phyloP scores from a whole-genome alignment of 2,113 vertebrate genomes.

The Archilochus colubris region DNA sequence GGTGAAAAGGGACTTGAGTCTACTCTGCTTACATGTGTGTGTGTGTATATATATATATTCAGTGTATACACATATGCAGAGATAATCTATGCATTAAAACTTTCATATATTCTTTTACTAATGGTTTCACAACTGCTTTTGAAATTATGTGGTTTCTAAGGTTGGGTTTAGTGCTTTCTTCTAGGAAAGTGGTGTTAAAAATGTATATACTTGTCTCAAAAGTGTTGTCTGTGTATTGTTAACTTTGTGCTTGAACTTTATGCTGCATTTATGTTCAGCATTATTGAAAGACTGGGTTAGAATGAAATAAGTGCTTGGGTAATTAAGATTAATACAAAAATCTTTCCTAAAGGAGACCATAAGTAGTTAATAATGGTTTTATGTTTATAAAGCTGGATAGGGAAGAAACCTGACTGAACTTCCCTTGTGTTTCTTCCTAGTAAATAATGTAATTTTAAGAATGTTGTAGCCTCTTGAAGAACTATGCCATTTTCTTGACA shows the following conservation, averaged over 20 bases:
- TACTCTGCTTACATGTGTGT: not conserved
- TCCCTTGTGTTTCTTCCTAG: not conserved
- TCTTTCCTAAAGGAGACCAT: not conserved
- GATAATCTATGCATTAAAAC: not conserved
- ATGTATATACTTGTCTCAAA: fast-evolving
- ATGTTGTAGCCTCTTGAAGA: not conserved
- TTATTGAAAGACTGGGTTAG: not conserved
- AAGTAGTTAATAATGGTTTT: not conserved
- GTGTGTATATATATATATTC: no score
- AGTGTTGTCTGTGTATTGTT: not conserved
- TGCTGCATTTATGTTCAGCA: not conserved
- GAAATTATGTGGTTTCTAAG: not conserved
- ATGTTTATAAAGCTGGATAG: not conserved
- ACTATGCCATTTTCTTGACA: not conserved
- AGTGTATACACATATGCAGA: not conserved
- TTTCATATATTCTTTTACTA: not conserved
- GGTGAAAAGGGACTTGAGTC: not conserved
- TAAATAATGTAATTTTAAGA: not conserved
- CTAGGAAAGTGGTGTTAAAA: not conserved
- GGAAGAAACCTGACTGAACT: not conserved
- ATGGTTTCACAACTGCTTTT: not conserved
- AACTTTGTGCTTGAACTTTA: not conserved
- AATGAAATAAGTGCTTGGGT: not conserved
- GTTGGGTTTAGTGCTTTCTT: not conserved
- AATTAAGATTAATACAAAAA: not conserved